Conservation (phyloP, 1,140 invertebrate genomes). For the Sitophilus oryzae region DNA sequence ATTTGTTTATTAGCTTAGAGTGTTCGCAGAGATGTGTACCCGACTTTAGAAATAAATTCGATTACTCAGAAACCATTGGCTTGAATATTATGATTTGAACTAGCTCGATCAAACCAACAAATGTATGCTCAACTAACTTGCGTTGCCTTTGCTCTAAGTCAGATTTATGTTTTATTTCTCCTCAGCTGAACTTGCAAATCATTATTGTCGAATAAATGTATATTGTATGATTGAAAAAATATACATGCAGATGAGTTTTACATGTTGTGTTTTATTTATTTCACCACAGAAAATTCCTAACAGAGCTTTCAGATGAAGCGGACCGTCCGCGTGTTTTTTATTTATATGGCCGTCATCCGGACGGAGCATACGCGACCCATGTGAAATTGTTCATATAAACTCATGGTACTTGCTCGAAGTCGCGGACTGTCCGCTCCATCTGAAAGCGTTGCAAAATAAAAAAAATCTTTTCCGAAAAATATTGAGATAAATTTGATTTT, state of each 20-base stretch:
- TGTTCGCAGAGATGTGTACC: not conserved
- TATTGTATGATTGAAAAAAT: constrained; percentile 11
- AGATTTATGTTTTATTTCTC: constrained; percentile 7
- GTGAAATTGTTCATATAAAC: too few relatives aligned
- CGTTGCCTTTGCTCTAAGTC: constrained; percentile 4
- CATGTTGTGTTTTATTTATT: not conserved
- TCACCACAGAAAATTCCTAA: too few relatives aligned
- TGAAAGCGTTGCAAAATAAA: too few relatives aligned
- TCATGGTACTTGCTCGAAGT: too few relatives aligned
- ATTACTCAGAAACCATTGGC: not conserved
- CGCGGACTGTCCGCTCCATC: too few relatives aligned
- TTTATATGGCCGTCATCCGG: too few relatives aligned
- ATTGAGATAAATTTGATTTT: too few relatives aligned
- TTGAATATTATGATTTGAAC: not conserved
- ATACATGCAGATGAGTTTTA: constrained; percentile 5
- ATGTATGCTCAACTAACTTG: constrained; percentile 1
- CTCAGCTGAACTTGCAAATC: not conserved
- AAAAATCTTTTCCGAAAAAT: too few relatives aligned
- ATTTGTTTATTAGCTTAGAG: not conserved
- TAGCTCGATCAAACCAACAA: not conserved
- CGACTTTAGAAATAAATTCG: constrained; percentile 4
- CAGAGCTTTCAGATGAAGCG: too few relatives aligned
- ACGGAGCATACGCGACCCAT: too few relatives aligned
- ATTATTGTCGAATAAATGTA: constrained; percentile 14
- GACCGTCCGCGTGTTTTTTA: too few relatives aligned